These are phyloP conservation scores for Eristalinus aeneus DNA, from an alignment of 2,888 invertebrate species.

Conservation along the genomic window DNA sequence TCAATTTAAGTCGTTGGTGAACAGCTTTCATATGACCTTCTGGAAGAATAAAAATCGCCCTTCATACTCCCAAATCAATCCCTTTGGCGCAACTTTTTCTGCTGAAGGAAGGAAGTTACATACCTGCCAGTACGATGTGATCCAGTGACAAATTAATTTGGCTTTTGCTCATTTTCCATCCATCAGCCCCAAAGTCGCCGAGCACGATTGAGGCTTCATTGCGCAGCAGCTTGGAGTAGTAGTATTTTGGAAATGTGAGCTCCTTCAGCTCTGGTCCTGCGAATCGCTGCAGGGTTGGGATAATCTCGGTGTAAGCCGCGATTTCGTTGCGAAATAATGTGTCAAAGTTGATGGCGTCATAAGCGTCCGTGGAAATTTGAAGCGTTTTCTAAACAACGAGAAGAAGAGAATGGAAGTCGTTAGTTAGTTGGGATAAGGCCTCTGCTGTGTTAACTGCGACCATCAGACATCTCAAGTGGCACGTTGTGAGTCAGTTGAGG, in stretches of 20 bases:
- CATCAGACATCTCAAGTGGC: too few relatives aligned
- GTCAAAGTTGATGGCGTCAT: slow-evolving; percentile 74
- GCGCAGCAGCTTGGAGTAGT: slow-evolving; percentile 74
- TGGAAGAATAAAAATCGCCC: too few relatives aligned
- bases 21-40: too few relatives aligned
- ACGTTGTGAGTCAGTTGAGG: too few relatives aligned
- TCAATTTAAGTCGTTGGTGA: too few relatives aligned
- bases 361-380: slow-evolving; percentile 73
- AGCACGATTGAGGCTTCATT: slow-evolving; percentile 75
- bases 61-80: too few relatives aligned
- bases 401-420: too few relatives aligned
- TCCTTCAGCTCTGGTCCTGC: neutral
- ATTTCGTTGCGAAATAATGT: slow-evolving; percentile 78
- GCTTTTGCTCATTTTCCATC: slow-evolving; percentile 75
- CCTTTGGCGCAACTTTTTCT: too few relatives aligned
- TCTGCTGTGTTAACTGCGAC: too few relatives aligned
- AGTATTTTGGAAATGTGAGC: slow-evolving; percentile 75
- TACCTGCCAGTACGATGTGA: slow-evolving; percentile 76
- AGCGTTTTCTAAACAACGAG: slow-evolving; percentile 77
- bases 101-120: slow-evolving; percentile 33
- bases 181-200: slow-evolving; percentile 75
- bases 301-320: slow-evolving; percentile 75
- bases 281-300: slow-evolving; percentile 73
- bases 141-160: slow-evolving; percentile 76
- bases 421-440: too few relatives aligned